Base-by-base conservation (phyloP, 2,797 vertebrate genomes). In the Triplophysa bombifrons region DNA sequence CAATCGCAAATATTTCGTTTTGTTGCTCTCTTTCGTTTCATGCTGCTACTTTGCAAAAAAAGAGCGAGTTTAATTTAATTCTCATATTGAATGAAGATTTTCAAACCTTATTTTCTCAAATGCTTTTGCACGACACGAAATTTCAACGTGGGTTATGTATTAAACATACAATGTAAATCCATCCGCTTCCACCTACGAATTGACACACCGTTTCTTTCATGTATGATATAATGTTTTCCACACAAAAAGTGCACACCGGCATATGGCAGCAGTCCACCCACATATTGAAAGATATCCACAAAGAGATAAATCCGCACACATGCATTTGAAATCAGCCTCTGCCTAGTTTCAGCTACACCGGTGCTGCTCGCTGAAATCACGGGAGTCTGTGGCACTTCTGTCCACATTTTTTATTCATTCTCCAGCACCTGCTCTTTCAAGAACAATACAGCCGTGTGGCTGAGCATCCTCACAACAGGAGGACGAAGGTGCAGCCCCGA, bases 211-310 rank as follows among this genome's bases (percentile, higher is more conserved):
- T 64, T 20, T 72, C 46, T 53, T 72, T 78, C 60, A 66, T 72
- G 50, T 55, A 65, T 79, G 65, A 46, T 79, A 9, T 55, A 55
- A 79, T 65, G 60, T 55, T 65, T 38, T 27, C 12, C 55, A 55
- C 30, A 64, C 48, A 65, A 53, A 72, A 78, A 48, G 48, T 53
- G 65, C 60, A 72, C 12, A 41, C 56, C 11, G 67, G 27, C 69
- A 63, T 34, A 71, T 75, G 64, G 60, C 38, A 19, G 46, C 61
- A 89, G 87, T 87, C 51, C 76, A 44, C 71, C 68, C 77, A 80
- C 72, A 65, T 87, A 87, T 86, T 51, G 64, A 85, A 80, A 90
- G 83, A 85, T 88, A 88, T 64, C 30, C 66, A 87, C 88, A 90
- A 86, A 86, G 86, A 85, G 89, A 86, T 83, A 79, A 85, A 86